Evolutionary conservation across 2,113 vertebrate genomes (phyloP).

Genomic region (Labrus mixtus): DNA sequence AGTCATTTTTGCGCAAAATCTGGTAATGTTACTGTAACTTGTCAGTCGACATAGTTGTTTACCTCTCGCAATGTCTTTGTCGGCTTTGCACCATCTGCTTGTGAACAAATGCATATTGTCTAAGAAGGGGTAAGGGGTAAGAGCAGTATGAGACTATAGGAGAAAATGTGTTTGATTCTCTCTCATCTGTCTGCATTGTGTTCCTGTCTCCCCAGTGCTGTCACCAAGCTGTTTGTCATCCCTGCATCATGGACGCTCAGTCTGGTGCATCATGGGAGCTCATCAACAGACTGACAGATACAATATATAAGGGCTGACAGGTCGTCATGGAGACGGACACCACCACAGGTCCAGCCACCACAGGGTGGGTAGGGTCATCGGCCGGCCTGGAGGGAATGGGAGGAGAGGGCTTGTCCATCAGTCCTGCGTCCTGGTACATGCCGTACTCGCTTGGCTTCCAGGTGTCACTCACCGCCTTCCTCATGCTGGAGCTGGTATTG

Average conservation of each 20-base stretch:
- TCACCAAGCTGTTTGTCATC: constrained; percentile 57
- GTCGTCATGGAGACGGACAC: constrained; percentile 86
- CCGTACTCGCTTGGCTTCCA: constrained; percentile 83
- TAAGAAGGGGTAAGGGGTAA: no score
- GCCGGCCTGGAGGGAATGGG: constrained; percentile 70
- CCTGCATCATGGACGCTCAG: constrained; percentile 62
- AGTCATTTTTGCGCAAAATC: no score
- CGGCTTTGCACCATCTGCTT: no score
- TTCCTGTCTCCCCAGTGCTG: constrained; percentile 64
- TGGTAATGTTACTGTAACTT: no score
- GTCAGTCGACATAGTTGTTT: no score
- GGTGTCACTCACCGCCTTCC: constrained; percentile 82
- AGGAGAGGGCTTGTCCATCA: constrained; percentile 25
- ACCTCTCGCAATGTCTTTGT: no score
- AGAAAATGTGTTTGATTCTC: constrained; percentile 53
- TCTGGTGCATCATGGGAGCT: constrained; percentile 75
- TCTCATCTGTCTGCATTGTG: constrained; percentile 59
- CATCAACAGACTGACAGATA: constrained; percentile 53
- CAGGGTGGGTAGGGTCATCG: constrained; percentile 73
- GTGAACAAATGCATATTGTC: no score
- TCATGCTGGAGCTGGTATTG: constrained; percentile 85
- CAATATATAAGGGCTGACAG: constrained; percentile 74
- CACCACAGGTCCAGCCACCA: constrained; percentile 73
- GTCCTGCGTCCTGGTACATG: constrained; percentile 73
- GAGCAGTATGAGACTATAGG: background rate